These are phyloP conservation scores for Caenorhabditis wallacei DNA, from an alignment of 2,888 invertebrate genomes.

Conservation along the genomic window DNA sequence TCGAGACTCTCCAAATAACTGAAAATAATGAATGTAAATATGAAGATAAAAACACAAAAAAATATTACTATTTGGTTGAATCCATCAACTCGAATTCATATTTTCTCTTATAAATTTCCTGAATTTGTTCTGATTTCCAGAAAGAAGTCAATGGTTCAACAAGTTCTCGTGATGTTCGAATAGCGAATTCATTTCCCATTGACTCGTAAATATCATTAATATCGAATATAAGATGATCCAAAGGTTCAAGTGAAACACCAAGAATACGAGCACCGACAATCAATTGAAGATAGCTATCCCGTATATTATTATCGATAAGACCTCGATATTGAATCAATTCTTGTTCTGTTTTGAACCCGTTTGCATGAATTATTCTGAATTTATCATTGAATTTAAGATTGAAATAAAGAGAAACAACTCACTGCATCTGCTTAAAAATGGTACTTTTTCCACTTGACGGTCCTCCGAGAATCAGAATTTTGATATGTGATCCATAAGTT, in stretches of 20 bases:
- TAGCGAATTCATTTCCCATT: slow-evolving; percentile 11
- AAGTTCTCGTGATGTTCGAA: slow-evolving; percentile 30
- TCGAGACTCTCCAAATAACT: slow-evolving; percentile 68
- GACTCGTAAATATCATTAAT: slow-evolving; percentile 25
- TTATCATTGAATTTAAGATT: slow-evolving; percentile 72
- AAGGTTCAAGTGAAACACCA: slow-evolving; percentile 24
- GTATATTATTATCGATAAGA: slow-evolving; percentile 59
- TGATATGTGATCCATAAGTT: slow-evolving; percentile 24
- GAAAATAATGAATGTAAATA: too few relatives aligned
- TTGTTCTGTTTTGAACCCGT: slow-evolving; percentile 62
- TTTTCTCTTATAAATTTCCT: slow-evolving; percentile 56
- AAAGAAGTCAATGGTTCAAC: slow-evolving; percentile 46
- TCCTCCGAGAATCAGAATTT: slow-evolving; percentile 65
- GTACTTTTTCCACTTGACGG: slow-evolving; percentile 69
- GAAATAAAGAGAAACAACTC: slow-evolving; percentile 7
- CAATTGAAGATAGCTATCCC: slow-evolving; percentile 58
- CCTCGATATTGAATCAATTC: slow-evolving; percentile 50
- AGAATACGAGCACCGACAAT: slow-evolving; percentile 49
- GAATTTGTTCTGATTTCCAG: slow-evolving; percentile 61
- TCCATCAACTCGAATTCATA: slow-evolving; percentile 61
- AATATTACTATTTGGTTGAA: slow-evolving; percentile 65
- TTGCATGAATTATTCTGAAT: slow-evolving; percentile 69
- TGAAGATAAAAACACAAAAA: background rate
- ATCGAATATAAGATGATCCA: slow-evolving; percentile 18
- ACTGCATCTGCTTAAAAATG: slow-evolving; percentile 72